phyloP scores from a whole-genome alignment of 2,797 vertebrate genomes.

The Anguilla megastoma region DNA sequence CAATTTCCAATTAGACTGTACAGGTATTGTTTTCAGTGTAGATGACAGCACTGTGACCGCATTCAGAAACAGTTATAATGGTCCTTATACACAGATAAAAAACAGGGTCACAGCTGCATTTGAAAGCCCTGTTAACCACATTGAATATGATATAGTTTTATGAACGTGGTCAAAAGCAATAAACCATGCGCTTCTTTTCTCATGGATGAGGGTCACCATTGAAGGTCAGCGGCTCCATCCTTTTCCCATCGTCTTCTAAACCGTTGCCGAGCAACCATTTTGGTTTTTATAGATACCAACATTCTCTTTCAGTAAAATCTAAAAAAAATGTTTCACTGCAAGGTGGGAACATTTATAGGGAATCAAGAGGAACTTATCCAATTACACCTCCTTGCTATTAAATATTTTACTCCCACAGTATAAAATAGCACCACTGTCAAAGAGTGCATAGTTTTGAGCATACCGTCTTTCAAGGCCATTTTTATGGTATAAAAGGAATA shows the following conservation, averaged over 20 bases:
- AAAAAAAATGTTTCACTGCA: not conserved
- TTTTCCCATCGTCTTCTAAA: not conserved
- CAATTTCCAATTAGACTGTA: not conserved
- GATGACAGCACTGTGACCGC: not conserved
- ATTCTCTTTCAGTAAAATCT: not conserved
- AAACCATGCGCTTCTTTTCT: not conserved
- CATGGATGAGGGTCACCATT: not conserved
- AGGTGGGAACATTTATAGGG: not conserved
- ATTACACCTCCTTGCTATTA: not conserved
- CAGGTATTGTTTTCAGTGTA: not conserved
- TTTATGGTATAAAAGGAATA: not conserved
- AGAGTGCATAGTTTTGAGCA: not conserved
- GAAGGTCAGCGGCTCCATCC: not conserved
- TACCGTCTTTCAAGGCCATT: not conserved
- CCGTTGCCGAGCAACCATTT: not conserved
- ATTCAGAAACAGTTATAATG: not conserved
- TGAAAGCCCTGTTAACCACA: not conserved
- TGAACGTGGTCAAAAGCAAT: not conserved
- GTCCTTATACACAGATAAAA: not conserved
- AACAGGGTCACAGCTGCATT: not conserved
- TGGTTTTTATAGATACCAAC: not conserved
- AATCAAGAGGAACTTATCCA: not conserved
- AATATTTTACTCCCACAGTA: slow-evolving; percentile 4
- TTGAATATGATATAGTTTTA: slow-evolving; percentile 10
- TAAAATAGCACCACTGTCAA: not conserved